Conservation (phyloP, 2,797 vertebrate genomes). For the Eospalax fontanierii region DNA sequence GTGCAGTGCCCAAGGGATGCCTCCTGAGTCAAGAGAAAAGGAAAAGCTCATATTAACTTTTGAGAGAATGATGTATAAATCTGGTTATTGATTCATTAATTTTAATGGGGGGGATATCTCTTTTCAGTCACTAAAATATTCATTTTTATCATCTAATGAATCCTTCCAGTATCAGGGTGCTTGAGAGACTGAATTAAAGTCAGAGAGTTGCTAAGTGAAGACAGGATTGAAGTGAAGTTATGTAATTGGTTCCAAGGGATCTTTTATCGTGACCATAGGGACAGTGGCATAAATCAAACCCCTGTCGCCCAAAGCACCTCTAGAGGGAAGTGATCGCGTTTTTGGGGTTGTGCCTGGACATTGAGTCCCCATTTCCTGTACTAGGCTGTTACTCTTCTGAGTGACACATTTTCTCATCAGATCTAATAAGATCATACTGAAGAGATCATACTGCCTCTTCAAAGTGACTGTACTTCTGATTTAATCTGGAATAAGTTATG, state of each 20-base stretch:
- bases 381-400: background rate
- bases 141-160: conserved; percentile 72
- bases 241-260: background rate
- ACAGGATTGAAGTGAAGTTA: conserved; percentile 54
- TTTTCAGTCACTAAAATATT: conserved; percentile 71
- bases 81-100: conserved; percentile 64
- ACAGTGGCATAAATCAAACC: background rate
- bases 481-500: background rate
- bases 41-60: conserved; percentile 55
- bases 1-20: background rate
- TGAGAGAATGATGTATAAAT: conserved; percentile 40
- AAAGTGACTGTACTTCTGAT: conserved; percentile 41
- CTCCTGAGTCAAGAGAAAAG: conserved; percentile 1
- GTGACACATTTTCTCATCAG: conserved; percentile 51
- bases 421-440: background rate
- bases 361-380: background rate
- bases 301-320: background rate
- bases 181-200: conserved; percentile 64
- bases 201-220: conserved; percentile 61
- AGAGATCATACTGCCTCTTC: conserved; percentile 8
- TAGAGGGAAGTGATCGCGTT: background rate
- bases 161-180: conserved; percentile 41
- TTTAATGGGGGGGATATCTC: conserved; percentile 15
- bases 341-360: background rate
- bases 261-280: conserved; percentile 34